Conservation (phyloP, 2,888 invertebrate genomes). For the Callyntrura guangdongensis region DNA sequence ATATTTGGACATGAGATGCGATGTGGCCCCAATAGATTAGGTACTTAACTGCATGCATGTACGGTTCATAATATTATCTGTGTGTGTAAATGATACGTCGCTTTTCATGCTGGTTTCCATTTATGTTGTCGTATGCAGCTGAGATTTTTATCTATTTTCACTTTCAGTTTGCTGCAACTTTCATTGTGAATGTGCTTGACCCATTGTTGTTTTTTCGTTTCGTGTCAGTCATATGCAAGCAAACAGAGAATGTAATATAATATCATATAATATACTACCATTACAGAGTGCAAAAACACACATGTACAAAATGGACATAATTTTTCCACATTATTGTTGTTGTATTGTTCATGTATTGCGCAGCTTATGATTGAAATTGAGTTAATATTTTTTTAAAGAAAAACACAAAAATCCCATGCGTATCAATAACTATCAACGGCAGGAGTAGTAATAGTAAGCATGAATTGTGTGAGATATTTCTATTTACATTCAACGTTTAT, state of each 20-base stretch:
- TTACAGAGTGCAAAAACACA: background rate
- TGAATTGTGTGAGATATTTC: background rate
- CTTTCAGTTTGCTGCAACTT: conserved; percentile 35
- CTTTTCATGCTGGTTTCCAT: conserved; percentile 53
- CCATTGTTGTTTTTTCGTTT: conserved; percentile 42
- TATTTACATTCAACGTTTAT: no score
- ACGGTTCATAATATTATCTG: background rate
- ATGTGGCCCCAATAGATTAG: conserved; percentile 53
- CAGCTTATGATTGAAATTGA: background rate
- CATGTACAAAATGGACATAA: conserved; percentile 1
- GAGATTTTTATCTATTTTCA: conserved; percentile 65
- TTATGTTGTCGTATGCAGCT: conserved; percentile 22
- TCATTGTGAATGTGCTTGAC: conserved; percentile 24
- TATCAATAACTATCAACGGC: background rate
- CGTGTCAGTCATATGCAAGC: background rate
- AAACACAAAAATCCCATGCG: background rate
- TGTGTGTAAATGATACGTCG: conserved; percentile 27
- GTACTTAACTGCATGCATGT: background rate
- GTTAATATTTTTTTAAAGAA: background rate
- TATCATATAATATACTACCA: conserved; percentile 5
- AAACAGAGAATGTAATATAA: background rate
- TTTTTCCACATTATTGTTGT: conserved; percentile 5
- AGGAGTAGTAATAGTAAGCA: conserved; percentile 22
- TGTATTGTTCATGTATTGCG: background rate
- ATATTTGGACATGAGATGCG: conserved; percentile 60